A percentile compares a stretch with the other conserved stretches of the same genome.
phyloP scores from a whole-genome alignment of 2,113 vertebrate species.

The Brachyistius frenatus region DNA sequence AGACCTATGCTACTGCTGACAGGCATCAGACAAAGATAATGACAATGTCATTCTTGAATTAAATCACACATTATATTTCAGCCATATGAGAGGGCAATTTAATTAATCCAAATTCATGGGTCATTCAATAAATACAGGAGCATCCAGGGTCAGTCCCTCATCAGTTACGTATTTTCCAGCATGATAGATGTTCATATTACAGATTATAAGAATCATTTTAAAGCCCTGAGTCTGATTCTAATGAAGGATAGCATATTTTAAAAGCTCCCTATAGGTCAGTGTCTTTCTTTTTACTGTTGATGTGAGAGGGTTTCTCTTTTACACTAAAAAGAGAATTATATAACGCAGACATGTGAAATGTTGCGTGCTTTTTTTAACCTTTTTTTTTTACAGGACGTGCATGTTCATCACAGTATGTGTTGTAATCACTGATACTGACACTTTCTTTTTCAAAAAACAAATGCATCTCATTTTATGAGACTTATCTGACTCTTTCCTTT shows the following conservation, averaged over 20 bases:
- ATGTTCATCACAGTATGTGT: neutral
- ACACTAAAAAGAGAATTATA: slow-evolving; percentile 17
- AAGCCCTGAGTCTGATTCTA: neutral
- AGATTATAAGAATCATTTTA: neutral
- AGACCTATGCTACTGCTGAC: slow-evolving; percentile 4
- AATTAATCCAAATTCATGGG: slow-evolving; percentile 35
- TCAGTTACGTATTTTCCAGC: slow-evolving; percentile 9
- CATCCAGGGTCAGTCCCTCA: neutral
- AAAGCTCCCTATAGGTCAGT: slow-evolving; percentile 12
- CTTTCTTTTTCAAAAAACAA: neutral
- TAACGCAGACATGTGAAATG: slow-evolving; percentile 17
- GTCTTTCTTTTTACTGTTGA: neutral
- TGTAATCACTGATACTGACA: neutral
- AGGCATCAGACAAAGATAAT: slow-evolving; percentile 31
- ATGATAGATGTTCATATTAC: neutral
- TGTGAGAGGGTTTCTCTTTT: slow-evolving; percentile 1
- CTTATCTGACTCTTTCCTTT: too few species aligned
- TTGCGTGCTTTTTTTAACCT: slow-evolving; percentile 11
- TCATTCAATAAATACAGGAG: slow-evolving; percentile 35
- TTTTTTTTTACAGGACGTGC: neutral
- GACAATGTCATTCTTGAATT: slow-evolving; percentile 51
- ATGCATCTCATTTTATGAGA: neutral
- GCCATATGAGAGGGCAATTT: slow-evolving; percentile 46
- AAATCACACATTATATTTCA: slow-evolving; percentile 55
- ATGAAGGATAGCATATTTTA: slow-evolving; percentile 1